Percentiles rank a stretch among this genome's conserved stretches.
These are phyloP conservation scores for Helleia helle DNA, from an alignment of 2,888 invertebrate species.

Conservation along the genomic window DNA sequence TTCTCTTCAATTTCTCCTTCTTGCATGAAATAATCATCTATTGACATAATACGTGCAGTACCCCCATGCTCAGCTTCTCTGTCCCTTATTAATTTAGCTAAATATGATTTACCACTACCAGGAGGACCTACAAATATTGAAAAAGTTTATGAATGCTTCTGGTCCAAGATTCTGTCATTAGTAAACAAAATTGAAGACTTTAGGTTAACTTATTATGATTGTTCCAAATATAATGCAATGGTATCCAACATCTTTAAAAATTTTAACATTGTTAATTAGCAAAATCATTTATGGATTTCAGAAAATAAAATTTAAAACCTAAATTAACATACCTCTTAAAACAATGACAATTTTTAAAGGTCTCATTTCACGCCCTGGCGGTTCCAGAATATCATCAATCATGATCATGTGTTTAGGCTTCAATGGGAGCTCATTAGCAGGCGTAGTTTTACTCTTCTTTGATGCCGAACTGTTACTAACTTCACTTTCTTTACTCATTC, in stretches of 20 bases:
- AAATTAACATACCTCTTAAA: constrained; percentile 76
- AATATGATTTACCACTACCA: constrained; percentile 94
- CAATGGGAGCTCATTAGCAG: constrained; percentile 19
- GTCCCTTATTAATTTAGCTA: constrained; percentile 90
- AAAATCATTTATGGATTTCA: too few species aligned
- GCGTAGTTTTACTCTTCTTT: constrained; percentile 31
- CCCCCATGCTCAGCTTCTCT: constrained; percentile 88
- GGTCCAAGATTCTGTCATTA: too few species aligned
- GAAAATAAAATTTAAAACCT: background rate
- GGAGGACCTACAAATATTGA: constrained; percentile 90
- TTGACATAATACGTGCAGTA: constrained; percentile 91
- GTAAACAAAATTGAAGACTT: too few species aligned
- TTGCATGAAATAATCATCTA: constrained; percentile 96
- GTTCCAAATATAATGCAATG: too few species aligned
- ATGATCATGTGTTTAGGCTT: constrained; percentile 61
- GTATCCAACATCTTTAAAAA: too few species aligned
- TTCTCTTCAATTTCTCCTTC: constrained; percentile 83
- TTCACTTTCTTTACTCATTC: constrained; percentile 43
- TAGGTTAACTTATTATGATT: too few species aligned
- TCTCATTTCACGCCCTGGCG: constrained; percentile 86
- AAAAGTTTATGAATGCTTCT: too few species aligned
- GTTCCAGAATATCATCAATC: constrained; percentile 88
- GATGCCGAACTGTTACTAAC: constrained; percentile 24
- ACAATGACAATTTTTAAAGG: constrained; percentile 90
- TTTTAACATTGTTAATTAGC: too few species aligned